Evolutionary conservation across 1,140 invertebrate genomes (phyloP).

Genomic region (Protaetia brevitarsis): DNA sequence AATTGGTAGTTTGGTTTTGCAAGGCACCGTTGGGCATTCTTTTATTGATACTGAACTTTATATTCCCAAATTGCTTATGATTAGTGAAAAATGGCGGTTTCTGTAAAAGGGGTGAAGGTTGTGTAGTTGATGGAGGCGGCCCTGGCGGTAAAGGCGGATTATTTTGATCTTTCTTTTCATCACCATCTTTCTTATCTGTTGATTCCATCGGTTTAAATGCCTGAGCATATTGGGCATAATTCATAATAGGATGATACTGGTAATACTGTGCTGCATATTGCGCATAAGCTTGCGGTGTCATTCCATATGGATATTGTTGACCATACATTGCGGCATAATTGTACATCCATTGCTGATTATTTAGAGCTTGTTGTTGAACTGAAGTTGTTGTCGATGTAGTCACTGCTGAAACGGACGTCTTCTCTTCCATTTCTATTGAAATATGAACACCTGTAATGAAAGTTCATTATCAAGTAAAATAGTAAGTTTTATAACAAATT

Average conservation of each 20-base stretch:
- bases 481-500: too few relatives aligned
- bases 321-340: slow-evolving; percentile 24
- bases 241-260: slow-evolving; percentile 25
- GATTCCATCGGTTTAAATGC: slow-evolving; percentile 9
- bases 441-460: neutral
- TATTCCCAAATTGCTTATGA: slow-evolving; percentile 36
- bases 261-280: slow-evolving; percentile 24
- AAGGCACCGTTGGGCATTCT: slow-evolving; percentile 31
- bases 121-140: slow-evolving; percentile 20
- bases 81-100: slow-evolving; percentile 8
- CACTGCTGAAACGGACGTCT: neutral
- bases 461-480: neutral
- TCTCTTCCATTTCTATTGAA: neutral
- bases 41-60: slow-evolving; percentile 41
- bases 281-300: slow-evolving; percentile 7
- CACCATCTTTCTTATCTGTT: neutral
- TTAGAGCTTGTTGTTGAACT: neutral
- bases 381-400: slow-evolving; percentile 1
- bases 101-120: slow-evolving; percentile 16
- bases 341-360: slow-evolving; percentile 26
- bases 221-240: slow-evolving; percentile 21
- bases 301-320: slow-evolving; percentile 23
- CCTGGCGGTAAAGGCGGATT: slow-evolving; percentile 23
- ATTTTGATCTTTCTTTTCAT: neutral
- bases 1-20: slow-evolving; percentile 30